A percentile compares a stretch with the other conserved stretches of the same genome.
Conservation (phyloP, 2,797 vertebrate species). For the Aratinga solstitialis region DNA sequence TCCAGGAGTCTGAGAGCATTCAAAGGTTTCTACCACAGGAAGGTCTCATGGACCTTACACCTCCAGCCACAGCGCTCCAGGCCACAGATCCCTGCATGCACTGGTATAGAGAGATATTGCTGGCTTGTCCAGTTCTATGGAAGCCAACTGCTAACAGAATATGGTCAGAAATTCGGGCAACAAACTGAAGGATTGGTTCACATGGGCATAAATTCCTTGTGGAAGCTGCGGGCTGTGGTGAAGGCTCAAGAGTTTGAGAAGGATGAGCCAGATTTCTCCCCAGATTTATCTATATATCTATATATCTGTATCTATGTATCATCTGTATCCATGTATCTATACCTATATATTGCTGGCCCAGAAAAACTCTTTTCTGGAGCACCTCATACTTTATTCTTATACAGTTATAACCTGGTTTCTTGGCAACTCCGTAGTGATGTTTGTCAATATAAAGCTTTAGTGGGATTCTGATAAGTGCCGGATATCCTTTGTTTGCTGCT, state of each 20-base stretch:
- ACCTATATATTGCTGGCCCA: not conserved
- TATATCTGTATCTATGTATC: not conserved
- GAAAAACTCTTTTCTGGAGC: not conserved
- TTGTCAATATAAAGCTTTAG: not conserved
- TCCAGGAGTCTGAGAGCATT: not conserved
- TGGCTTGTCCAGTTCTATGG: not conserved
- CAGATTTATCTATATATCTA: not conserved
- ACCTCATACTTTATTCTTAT: not conserved
- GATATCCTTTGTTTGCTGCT: not conserved
- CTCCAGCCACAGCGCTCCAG: not conserved
- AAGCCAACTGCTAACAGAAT: not conserved
- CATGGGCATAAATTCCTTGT: not conserved
- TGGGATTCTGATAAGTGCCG: not conserved
- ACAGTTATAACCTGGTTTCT: not conserved
- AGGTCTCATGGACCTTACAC: not conserved
- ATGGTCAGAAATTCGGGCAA: not conserved
- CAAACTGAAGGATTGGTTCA: not conserved
- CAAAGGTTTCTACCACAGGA: not conserved
- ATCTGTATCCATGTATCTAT: not conserved
- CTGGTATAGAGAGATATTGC: not conserved
- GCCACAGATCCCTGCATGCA: not conserved
- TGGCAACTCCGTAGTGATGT: fast-evolving
- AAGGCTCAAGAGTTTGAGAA: not conserved
- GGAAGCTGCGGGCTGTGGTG: not conserved
- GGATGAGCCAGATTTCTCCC: not conserved